Evolutionary conservation across 2,797 vertebrate genomes (phyloP), one percentile per base, ranked within the genome.

Genomic region (Chloroceryle amazona): DNA sequence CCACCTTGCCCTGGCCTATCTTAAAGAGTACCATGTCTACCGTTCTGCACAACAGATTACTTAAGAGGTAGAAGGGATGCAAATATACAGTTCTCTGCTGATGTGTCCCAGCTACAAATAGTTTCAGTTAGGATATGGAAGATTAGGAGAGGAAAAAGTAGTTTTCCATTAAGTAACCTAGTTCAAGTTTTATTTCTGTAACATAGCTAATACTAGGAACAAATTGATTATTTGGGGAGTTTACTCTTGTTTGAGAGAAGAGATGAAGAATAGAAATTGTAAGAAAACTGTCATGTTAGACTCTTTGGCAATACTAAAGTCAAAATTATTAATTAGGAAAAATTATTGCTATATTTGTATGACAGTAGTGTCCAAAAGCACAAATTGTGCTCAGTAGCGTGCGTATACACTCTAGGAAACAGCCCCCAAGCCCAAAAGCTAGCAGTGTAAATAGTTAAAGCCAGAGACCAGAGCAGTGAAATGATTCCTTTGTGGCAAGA

Each of bases 1-100:
- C 19, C 39, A 71, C 39, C 22, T 19, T 4, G 1, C 6, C 37
- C 2, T 54, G 33, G 7, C 1, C 3, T 23, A 16, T 49, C 22
- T 67, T 58, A 31, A 23, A 23, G 25, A 6, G 5, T 11, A 14
- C 29, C 13, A 22, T 17, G 11, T 29, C 13, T 75, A 20, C 8
- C 84, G 74, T 71, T 47, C 21, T 61, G 13, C 47, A 20, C 3
- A 28, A 25, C 3, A 21, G 14, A 47, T 57, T 68, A 42, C 74
- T 89, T 73, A 66, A 63, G 37, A 61, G 7, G 8, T 23, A 55
- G 21, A 86, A 70, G n/a, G 12, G 5, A 4, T 67, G 13, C 18
- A 83, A 58, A 33, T 6, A 54, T 13, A 42, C 17, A 66, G 14
- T 57, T 83, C 19, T 23, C 8, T 31, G 19, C 7, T 41, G 10